A percentile compares a stretch with the other conserved stretches of the same genome.
Conservation (phyloP, 2,888 invertebrate genomes). For the Vanessa cardui region DNA sequence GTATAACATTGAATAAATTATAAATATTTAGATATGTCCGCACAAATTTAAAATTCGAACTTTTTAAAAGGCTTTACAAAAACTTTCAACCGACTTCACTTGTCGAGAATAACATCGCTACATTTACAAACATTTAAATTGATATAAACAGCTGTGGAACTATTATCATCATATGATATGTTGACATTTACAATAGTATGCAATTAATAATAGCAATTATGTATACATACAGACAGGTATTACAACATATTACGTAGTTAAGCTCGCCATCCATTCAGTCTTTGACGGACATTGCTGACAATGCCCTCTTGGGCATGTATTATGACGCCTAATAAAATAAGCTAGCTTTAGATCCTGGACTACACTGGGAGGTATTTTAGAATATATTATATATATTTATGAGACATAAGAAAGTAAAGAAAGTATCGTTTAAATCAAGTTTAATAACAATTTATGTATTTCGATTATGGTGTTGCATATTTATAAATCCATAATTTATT, state of each 20-base stretch:
- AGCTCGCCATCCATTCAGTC: constrained; percentile 2
- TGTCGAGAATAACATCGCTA: background rate
- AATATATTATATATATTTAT: constrained; percentile 5
- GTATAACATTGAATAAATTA: too few species aligned
- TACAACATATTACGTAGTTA: constrained; percentile 4
- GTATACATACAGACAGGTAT: constrained; percentile 6
- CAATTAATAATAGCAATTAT: constrained; percentile 32
- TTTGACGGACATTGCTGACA: constrained; percentile 1
- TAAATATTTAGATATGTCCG: too few species aligned
- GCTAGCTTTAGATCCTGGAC: background rate
- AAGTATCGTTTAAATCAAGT: constrained; percentile 9
- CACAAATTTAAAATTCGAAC: too few species aligned
- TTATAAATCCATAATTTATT: background rate
- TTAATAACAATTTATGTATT: constrained; percentile 3
- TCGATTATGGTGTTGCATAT: constrained; percentile 1
- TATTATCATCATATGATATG: constrained; percentile 30
- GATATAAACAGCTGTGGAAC: constrained; percentile 25
- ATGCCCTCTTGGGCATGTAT: constrained; percentile 5
- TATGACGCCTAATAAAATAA: background rate
- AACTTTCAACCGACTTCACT: background rate
- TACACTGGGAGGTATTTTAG: background rate
- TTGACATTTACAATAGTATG: constrained; percentile 40
- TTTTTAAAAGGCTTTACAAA: background rate
- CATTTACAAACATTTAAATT: constrained; percentile 30
- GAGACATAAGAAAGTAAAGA: constrained; percentile 7